phyloP scores from a whole-genome alignment of 92 coral and sea anemone genomes.

The Chrysogorgia sp. region DNA sequence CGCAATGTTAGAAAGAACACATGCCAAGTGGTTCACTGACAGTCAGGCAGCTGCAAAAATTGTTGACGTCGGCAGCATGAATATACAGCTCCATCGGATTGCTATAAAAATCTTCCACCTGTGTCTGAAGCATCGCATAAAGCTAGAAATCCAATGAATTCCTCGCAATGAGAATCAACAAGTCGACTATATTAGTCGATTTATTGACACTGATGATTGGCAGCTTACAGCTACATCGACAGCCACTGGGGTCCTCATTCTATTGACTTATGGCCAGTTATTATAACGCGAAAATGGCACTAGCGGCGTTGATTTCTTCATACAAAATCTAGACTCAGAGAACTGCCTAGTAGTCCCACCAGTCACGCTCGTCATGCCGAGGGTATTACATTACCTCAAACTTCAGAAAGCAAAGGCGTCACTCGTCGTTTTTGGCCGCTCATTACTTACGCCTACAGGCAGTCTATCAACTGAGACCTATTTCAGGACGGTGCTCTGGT shows the following conservation, averaged over 20 bases:
- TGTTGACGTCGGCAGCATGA: constrained; percentile 61
- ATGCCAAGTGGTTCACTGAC: constrained; percentile 38
- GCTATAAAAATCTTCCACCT: constrained; percentile 49
- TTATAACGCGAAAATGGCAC: constrained; percentile 11
- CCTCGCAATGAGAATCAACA: constrained; percentile 37
- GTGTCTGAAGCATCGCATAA: constrained; percentile 28
- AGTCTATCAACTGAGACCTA: background rate
- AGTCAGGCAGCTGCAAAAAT: constrained; percentile 57
- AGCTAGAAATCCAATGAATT: constrained; percentile 53
- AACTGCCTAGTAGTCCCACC: constrained; percentile 22
- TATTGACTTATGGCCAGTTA: constrained; percentile 53
- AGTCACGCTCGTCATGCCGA: background rate
- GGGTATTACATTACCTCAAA: background rate
- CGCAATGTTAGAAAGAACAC: constrained; percentile 15
- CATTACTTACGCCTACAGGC: background rate
- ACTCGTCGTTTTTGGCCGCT: constrained; percentile 6
- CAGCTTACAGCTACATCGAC: constrained; percentile 40
- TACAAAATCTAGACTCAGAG: background rate
- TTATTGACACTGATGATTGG: constrained; percentile 58
- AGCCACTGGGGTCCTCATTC: no score
- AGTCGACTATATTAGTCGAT: constrained; percentile 48
- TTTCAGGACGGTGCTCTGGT: background rate
- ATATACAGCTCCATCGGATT: constrained; percentile 39
- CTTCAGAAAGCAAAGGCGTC: background rate
- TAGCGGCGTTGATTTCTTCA: constrained; percentile 24